Conservation (phyloP, 2,797 vertebrate genomes). For the Pangasius larnaudii region DNA sequence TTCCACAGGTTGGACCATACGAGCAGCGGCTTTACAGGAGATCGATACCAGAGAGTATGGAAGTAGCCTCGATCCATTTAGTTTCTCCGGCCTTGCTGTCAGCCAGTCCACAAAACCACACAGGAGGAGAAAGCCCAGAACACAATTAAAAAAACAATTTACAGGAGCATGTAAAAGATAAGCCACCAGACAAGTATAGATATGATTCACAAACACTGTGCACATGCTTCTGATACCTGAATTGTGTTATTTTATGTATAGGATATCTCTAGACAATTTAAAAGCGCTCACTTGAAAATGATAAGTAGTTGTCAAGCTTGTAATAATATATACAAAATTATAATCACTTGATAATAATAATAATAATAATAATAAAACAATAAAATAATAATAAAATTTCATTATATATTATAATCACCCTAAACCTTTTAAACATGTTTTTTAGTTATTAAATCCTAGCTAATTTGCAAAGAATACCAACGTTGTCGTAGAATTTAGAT, state of each 20-base stretch:
- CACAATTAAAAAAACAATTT: slow-evolving; percentile 32
- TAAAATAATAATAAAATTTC: too few relatives aligned
- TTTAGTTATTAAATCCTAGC: background rate
- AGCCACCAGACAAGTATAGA: background rate
- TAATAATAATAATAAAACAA: background rate
- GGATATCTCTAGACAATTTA: background rate
- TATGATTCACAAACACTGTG: background rate
- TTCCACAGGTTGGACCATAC: slow-evolving; percentile 50
- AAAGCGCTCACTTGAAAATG: background rate
- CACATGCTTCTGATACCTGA: background rate
- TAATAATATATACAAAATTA: background rate
- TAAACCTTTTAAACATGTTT: background rate
- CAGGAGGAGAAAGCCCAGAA: slow-evolving; percentile 24
- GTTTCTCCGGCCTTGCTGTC: slow-evolving; percentile 44
- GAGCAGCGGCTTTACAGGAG: slow-evolving; percentile 43
- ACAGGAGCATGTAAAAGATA: slow-evolving; percentile 3
- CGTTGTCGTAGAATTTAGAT: background rate
- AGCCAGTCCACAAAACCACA: slow-evolving; percentile 39
- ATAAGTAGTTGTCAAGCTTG: background rate
- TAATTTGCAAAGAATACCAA: background rate
- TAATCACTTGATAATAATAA: background rate
- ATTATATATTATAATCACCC: background rate
- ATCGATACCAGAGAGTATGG: slow-evolving; percentile 69
- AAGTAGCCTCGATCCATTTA: slow-evolving; percentile 63
- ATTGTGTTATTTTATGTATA: background rate